phyloP scores from a whole-genome alignment of 2,888 invertebrate genomes.

The Hirudinaria manillensis region DNA sequence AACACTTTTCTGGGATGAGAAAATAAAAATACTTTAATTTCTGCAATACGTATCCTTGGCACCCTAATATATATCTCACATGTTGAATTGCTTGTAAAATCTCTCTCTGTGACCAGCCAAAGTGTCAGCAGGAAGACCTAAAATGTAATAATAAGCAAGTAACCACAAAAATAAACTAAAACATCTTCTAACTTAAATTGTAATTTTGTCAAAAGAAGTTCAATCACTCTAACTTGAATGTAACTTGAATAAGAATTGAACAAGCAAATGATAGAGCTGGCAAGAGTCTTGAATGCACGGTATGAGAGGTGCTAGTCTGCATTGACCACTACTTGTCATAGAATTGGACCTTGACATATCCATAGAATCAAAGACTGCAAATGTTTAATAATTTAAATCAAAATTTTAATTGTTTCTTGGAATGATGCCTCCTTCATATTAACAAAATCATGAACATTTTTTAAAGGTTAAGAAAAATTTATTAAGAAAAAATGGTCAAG shows the following conservation, averaged over 20 bases:
- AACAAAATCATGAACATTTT: background rate
- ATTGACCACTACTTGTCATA: conserved; percentile 94
- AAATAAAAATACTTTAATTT: too few relatives aligned
- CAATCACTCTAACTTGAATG: conserved; percentile 63
- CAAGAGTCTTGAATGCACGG: conserved; percentile 75
- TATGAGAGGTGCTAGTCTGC: conserved; percentile 87
- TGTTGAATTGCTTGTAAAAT: conserved; percentile 81
- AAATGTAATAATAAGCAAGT: conserved; percentile 2
- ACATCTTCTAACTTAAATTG: background rate
- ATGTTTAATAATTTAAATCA: background rate
- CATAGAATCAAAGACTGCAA: conserved; percentile 80
- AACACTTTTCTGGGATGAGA: too few relatives aligned
- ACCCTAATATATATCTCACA: too few relatives aligned
- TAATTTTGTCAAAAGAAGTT: background rate
- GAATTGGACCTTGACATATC: conserved; percentile 90
- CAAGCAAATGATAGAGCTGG: conserved; percentile 75
- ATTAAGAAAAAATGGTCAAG: background rate
- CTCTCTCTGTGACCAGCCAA: conserved; percentile 80
- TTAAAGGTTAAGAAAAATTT: background rate
- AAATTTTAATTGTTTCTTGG: background rate
- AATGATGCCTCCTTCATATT: background rate
- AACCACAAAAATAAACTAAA: background rate
- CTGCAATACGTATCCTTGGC: too few relatives aligned
- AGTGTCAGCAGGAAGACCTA: conserved; percentile 71
- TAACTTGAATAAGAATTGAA: conserved; percentile 88